Percentiles rank a stretch among this genome's conserved stretches.
phyloP scores from a whole-genome alignment of 2,888 invertebrate genomes.

The Malthinus seriepunctatus region DNA sequence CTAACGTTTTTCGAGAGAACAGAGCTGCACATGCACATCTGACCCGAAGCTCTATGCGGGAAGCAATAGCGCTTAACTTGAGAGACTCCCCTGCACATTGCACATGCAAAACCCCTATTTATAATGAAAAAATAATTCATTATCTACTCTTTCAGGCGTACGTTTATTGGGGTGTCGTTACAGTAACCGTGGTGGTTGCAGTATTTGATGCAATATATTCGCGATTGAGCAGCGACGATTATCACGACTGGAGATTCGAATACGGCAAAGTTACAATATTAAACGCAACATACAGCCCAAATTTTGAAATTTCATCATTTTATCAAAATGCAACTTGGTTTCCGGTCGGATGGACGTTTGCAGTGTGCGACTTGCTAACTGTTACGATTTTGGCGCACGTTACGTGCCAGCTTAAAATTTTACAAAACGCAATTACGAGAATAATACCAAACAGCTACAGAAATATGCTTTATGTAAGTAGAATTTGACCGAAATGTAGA shows the following conservation, averaged over 20 bases:
- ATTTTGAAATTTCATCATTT: slow-evolving; percentile 20
- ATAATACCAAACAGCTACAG: slow-evolving; percentile 18
- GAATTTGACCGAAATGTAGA: too few relatives aligned
- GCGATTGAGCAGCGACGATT: slow-evolving; percentile 17
- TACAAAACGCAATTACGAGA: slow-evolving; percentile 22
- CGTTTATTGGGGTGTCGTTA: slow-evolving; percentile 20
- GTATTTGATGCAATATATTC: slow-evolving; percentile 15
- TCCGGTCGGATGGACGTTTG: slow-evolving; percentile 24
- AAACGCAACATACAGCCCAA: slow-evolving; percentile 24
- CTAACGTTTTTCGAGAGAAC: too few relatives aligned
- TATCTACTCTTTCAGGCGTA: slow-evolving; percentile 19
- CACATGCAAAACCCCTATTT: too few relatives aligned
- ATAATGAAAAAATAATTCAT: too few relatives aligned
- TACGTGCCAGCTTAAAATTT: slow-evolving; percentile 26
- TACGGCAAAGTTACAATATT: slow-evolving; percentile 22
- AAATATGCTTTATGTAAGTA: slow-evolving; percentile 14
- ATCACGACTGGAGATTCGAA: slow-evolving; percentile 28
- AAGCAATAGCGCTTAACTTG: too few relatives aligned
- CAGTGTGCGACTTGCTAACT: slow-evolving; percentile 24
- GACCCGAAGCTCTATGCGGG: too few relatives aligned
- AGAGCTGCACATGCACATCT: too few relatives aligned
- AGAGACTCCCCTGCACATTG: too few relatives aligned
- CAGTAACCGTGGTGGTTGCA: slow-evolving; percentile 19
- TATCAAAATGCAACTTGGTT: slow-evolving; percentile 26
- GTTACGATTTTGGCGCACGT: slow-evolving; percentile 27